Evolutionary conservation across 2,797 vertebrate species (phyloP).

Genomic region (Pachyuromys duprasi): DNA sequence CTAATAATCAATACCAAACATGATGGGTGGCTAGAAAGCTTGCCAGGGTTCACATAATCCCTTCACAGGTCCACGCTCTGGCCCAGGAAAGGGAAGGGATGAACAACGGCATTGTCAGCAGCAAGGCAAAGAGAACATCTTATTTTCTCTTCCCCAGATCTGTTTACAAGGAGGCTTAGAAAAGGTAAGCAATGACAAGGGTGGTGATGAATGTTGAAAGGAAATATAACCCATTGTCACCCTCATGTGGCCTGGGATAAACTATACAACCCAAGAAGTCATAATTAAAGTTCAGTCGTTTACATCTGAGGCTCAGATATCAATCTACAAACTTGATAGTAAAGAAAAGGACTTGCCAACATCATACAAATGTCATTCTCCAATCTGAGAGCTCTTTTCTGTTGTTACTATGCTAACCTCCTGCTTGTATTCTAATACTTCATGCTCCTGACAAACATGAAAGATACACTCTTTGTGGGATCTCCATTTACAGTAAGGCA

Average conservation of each 20-base stretch:
- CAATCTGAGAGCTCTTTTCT: background rate
- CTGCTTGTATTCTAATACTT: background rate
- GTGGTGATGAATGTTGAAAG: too few species aligned
- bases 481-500: background rate
- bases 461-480: background rate
- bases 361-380: too few species aligned
- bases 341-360: background rate
- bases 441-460: too few species aligned
- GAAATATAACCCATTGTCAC: accelerated
- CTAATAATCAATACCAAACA: background rate
- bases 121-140: background rate
- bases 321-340: background rate
- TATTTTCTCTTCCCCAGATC: background rate
- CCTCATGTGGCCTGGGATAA: too few species aligned
- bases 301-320: background rate
- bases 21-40: background rate
- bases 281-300: background rate
- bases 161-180: background rate
- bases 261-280: background rate
- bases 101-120: accelerated
- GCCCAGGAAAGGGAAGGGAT: background rate
- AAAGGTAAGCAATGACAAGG: accelerated
- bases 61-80: background rate
- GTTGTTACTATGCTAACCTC: background rate
- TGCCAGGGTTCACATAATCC: background rate